Base-by-base conservation (phyloP, 2,888 invertebrate species). In the Thecophora atra region DNA sequence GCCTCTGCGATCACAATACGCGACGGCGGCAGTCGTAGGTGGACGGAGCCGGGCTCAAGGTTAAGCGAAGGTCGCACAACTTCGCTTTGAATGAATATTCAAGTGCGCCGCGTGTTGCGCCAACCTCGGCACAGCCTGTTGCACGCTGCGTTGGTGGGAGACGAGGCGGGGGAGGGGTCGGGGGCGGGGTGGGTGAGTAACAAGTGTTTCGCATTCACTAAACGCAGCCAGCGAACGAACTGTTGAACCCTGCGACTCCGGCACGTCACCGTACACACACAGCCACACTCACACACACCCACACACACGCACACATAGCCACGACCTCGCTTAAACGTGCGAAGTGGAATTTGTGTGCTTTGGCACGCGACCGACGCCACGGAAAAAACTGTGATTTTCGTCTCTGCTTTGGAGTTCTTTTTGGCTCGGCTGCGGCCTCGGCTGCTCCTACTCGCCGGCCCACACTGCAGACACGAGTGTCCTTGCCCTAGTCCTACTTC, bases 401-500 rank as follows among this genome's bases (percentile, higher is more conserved):
- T 47, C 44, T n/a, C n/a, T 47, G 30, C 62, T 70, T 54, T 54
- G 26, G 19, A 6, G 42, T 58, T 69, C 58, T 54, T 47, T 5
- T 52, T 52, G 24, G 21, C 15, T 44, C 69, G 13, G 24, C 54
- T 51, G 26, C 17, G 21, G 47, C 67, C 52, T 26, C 28, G 51
- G 30, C 21, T 67, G 70, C 54, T 60, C 63, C 60, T 51, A 72
- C 21, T 54, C 24, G 63, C 51, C 21, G 52, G 21, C 52, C 63
- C 70, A 51, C 42, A 52, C 63, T 26, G 47, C 42, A 28, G 51
- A 51, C 47, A 30, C 24, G 37, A 70, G 63, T 81, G 83, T 81
- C 83, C 83, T 83, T 83, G 83, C 77, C 83, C 83, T 83, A 83
- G 83, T 82, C 83, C 77, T 79, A 79, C 74, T 80, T 79, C 54